These are phyloP conservation scores for Sceliomorpha sp. DNA, from an alignment of 2,888 invertebrate species.

Conservation along the genomic window DNA sequence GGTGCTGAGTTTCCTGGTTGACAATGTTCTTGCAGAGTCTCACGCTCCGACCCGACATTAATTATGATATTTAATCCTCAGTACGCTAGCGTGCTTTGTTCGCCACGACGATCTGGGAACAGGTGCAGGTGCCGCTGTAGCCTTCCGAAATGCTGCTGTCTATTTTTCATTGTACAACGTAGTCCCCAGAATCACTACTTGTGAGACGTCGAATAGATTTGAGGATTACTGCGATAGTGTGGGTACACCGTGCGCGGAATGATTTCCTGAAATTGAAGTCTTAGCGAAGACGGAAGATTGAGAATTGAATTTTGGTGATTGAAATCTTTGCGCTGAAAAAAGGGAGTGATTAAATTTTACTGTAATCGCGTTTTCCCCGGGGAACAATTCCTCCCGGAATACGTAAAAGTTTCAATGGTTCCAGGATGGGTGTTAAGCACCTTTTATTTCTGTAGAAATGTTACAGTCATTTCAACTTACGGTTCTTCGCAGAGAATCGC, in stretches of 20 bases:
- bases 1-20: slow-evolving; percentile 64
- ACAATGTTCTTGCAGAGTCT: slow-evolving; percentile 62
- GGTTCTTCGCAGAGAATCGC: slow-evolving; percentile 8
- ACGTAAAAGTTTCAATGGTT: slow-evolving; percentile 40
- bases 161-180: slow-evolving; percentile 44
- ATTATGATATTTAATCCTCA: slow-evolving; percentile 75
- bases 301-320: slow-evolving; percentile 41
- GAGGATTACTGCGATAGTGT: slow-evolving; percentile 35
- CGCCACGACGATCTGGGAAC: slow-evolving; percentile 60
- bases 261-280: slow-evolving; percentile 32
- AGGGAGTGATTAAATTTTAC: slow-evolving; percentile 39
- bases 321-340: slow-evolving; percentile 31
- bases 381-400: slow-evolving; percentile 30
- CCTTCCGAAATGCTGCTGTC: slow-evolving; percentile 38
- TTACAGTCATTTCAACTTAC: slow-evolving; percentile 20
- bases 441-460: slow-evolving; percentile 33
- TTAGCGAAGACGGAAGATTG: slow-evolving; percentile 24
- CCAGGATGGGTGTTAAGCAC: slow-evolving; percentile 27
- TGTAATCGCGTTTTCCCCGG: slow-evolving; percentile 15
- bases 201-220: slow-evolving; percentile 47
- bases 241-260: slow-evolving; percentile 15
- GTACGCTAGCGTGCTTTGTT: slow-evolving; percentile 64
- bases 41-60: slow-evolving; percentile 65
- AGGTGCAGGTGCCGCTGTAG: slow-evolving; percentile 57
- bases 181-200: slow-evolving; percentile 28